Conservation (phyloP, 2,113 vertebrate genomes). For the Nicator chloris region DNA sequence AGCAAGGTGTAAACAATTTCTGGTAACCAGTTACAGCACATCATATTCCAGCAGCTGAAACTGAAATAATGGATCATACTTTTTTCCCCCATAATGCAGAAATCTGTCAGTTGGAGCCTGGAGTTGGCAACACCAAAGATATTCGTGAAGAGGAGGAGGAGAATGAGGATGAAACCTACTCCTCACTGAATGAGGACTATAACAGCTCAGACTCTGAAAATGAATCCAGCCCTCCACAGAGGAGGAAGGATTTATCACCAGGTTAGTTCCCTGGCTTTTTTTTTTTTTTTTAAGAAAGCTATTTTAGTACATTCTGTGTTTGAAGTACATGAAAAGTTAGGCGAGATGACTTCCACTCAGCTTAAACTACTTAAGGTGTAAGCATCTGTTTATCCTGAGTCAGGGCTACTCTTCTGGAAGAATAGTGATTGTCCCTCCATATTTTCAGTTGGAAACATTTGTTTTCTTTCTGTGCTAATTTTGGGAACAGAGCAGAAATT, state of each 20-base stretch:
- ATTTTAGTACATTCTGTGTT: background rate
- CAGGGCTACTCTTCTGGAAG: background rate
- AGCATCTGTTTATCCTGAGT: background rate
- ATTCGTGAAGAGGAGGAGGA: background rate
- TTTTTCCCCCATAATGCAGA: background rate
- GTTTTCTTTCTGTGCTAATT: background rate
- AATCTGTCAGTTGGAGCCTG: background rate
- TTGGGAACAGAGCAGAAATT: background rate
- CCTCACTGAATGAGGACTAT: background rate
- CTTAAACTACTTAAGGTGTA: background rate
- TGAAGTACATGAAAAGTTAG: background rate
- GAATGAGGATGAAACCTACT: background rate
- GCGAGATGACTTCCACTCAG: background rate
- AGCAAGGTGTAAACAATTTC: background rate
- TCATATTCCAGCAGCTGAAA: background rate
- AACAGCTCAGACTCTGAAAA: constrained; percentile 1
- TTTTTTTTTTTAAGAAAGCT: background rate
- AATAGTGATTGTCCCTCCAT: background rate
- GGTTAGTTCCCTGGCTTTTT: constrained; percentile 33
- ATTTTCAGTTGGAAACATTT: background rate
- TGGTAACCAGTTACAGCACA: background rate
- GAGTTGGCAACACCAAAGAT: background rate
- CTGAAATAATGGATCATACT: background rate
- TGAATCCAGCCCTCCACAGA: constrained; percentile 28
- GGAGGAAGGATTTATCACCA: background rate